Evolutionary conservation across 2,888 invertebrate genomes (phyloP), one percentile per base, ranked within the genome.

Genomic region (Heliconius hortense): DNA sequence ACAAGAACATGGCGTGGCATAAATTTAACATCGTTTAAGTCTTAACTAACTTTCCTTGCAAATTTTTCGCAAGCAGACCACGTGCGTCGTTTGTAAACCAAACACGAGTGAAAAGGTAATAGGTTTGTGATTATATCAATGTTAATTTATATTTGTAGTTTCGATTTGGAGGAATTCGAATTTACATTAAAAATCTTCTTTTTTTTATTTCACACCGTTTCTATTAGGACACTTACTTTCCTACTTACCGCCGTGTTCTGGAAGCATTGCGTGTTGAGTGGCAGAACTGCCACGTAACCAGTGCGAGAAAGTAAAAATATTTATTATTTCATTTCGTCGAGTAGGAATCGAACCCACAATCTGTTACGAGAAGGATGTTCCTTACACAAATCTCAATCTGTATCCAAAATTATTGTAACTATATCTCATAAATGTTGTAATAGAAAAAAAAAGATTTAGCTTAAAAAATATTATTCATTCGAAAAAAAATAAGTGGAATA

Each of bases 41-140:
- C 18, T n/a, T 56, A 56, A 56, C 71, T 69, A 63, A 63, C 76
- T 76, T 76, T 76, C 76, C 35, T 76, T 62, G 73, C 64, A 68
- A 69, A 64, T 69, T 73, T 73, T 73, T 48, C 48, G 53, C 63
- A 70, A 35, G 43, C 68, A 60, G 24, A 31, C 31, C 70, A 63
- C 76, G 76, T 56, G 56, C 68, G 4, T 53, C 31, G 48, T 76
- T 76, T 56, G 43, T 73, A 73, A 70, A 26, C 48, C 64, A 64
- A 59, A 39, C 64, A 18, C 62, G 68, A 31, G 39, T 31, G 24
- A 35, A 60, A 31, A 28, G 43, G 28, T 39, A n/a, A 68, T 62
- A 60, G 26, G 24, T 59, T 59, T 24, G 71, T 39, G 39, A 13
- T 66, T 24, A 56, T 56, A 26, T 39, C 26, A 60, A 26, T 60